A percentile compares a stretch with the other conserved stretches of the same genome.
phyloP scores from a whole-genome alignment of 2,113 vertebrate species.

The Riparia riparia region DNA sequence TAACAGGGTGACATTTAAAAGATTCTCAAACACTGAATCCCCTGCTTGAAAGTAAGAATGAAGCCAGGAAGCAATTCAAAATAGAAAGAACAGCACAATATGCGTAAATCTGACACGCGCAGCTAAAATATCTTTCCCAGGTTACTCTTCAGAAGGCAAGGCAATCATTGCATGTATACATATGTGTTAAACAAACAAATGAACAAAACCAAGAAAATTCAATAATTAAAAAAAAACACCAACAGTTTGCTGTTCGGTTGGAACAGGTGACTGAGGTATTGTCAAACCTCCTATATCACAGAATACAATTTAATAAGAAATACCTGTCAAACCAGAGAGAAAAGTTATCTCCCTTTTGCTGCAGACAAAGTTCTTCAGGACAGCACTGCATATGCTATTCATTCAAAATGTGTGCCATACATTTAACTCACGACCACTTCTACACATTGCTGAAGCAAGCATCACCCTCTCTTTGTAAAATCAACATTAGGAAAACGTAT shows the following conservation, averaged over 20 bases:
- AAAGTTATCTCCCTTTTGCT: not conserved
- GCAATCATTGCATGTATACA: not conserved
- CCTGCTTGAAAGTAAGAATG: not conserved
- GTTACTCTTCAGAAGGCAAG: not conserved
- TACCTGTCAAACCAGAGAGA: not conserved
- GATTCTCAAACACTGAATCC: not conserved
- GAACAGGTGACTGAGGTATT: not conserved
- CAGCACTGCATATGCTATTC: not conserved
- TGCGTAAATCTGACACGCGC: not conserved
- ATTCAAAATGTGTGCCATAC: not conserved
- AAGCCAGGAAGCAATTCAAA: not conserved
- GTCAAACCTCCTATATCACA: not conserved
- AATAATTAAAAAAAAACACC: not conserved
- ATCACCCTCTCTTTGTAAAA: not conserved
- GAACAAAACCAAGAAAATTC: not conserved
- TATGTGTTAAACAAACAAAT: not conserved
- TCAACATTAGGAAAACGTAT: not conserved
- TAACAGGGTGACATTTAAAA: not conserved
- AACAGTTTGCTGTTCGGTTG: not conserved
- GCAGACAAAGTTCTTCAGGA: not conserved
- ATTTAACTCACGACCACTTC: not conserved
- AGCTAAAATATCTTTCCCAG: not conserved
- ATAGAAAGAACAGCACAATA: not conserved
- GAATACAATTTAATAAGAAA: not conserved
- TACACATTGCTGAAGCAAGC: not conserved